A percentile compares a stretch with the other conserved stretches of the same genome.
These are phyloP conservation scores for Huso huso DNA, from an alignment of 2,797 vertebrate species.

Conservation along the genomic window DNA sequence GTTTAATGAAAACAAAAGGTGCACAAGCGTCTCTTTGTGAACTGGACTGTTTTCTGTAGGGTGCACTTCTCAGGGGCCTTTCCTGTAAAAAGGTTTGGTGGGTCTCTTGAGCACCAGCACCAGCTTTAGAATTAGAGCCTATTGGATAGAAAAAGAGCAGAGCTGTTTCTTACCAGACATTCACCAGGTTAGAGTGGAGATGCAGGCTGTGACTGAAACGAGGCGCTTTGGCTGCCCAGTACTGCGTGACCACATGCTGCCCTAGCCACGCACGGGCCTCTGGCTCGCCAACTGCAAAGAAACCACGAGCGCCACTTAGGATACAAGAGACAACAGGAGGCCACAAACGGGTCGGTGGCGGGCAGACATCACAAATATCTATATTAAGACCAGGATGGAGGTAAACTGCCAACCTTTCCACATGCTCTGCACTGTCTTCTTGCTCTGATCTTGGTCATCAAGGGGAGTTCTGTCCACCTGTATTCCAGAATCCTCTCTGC, in stretches of 20 bases:
- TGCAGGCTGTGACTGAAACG: slow-evolving; percentile 86
- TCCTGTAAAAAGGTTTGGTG: too few relatives aligned
- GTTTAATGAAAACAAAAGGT: too few relatives aligned
- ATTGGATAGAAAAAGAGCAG: too few relatives aligned
- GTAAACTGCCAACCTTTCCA: slow-evolving; percentile 68
- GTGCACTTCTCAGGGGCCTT: too few relatives aligned
- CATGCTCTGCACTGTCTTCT: slow-evolving; percentile 60
- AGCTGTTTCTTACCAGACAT: slow-evolving; percentile 73
- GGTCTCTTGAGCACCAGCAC: too few relatives aligned
- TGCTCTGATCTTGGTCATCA: slow-evolving; percentile 75
- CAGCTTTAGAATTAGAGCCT: too few relatives aligned
- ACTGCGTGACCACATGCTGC: slow-evolving; percentile 79
- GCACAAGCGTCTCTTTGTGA: too few relatives aligned
- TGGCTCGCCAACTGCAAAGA: slow-evolving; percentile 63
- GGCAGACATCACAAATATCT: too few relatives aligned
- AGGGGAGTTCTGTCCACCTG: slow-evolving; percentile 86
- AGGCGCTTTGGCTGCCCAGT: slow-evolving; percentile 75
- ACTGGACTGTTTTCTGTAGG: too few relatives aligned
- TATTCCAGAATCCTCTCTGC: slow-evolving; percentile 94
- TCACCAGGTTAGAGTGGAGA: slow-evolving; percentile 86
- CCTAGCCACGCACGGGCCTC: slow-evolving; percentile 84
- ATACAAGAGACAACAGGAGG: too few relatives aligned
- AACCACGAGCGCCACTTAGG: background rate
- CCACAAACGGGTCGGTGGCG: too few relatives aligned
- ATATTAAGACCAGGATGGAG: too few relatives aligned